Percentiles rank a stretch among this genome's conserved stretches.
These are phyloP conservation scores for Zosterops pallidus DNA, from an alignment of 2,113 vertebrate species.

Conservation along the genomic window DNA sequence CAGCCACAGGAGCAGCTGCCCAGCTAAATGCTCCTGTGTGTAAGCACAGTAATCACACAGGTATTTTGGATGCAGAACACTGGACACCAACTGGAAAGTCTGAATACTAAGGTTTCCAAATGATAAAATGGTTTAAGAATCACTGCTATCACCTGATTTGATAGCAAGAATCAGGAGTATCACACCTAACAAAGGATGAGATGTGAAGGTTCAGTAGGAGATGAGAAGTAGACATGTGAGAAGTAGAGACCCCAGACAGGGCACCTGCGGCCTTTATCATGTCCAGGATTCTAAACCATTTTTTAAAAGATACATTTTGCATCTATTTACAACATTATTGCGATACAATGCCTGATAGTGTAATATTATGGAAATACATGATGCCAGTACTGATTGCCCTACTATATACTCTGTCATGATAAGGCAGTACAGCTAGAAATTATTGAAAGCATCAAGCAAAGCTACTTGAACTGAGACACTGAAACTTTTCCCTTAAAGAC, in stretches of 20 bases:
- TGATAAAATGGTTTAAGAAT: neutral
- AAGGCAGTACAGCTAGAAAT: conserved; percentile 1
- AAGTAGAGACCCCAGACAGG: neutral
- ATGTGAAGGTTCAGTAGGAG: neutral
- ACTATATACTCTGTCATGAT: neutral
- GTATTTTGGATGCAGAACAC: neutral
- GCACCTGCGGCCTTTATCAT: neutral
- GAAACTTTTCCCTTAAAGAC: conserved; percentile 94
- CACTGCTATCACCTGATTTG: neutral
- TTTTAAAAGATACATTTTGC: neutral
- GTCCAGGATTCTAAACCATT: conserved; percentile 17
- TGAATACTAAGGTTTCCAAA: neutral
- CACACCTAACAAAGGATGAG: neutral
- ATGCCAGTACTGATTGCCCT: conserved; percentile 14
- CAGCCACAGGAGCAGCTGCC: neutral
- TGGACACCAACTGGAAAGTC: neutral
- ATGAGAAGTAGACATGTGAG: neutral
- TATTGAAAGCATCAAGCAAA: conserved; percentile 78
- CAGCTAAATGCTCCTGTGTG: neutral
- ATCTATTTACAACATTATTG: conserved; percentile 39
- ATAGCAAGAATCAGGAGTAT: neutral
- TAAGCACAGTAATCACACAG: neutral
- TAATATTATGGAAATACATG: conserved; percentile 38
- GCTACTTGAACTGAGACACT: conserved; percentile 97
- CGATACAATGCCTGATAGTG: conserved; percentile 21